phyloP scores from a whole-genome alignment of 2,888 invertebrate species.

The Penaeus monodon region DNA sequence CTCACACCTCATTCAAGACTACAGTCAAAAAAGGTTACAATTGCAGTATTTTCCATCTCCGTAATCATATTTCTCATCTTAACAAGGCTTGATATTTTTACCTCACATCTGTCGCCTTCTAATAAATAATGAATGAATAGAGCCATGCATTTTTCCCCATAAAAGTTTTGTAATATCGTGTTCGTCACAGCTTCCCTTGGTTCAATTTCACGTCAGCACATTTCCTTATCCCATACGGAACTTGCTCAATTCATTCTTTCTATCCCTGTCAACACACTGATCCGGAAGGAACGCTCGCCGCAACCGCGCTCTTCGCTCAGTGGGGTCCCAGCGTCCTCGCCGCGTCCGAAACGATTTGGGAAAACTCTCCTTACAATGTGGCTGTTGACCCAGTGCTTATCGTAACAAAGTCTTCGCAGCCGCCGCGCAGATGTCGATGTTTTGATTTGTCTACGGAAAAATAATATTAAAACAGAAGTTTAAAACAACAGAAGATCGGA shows the following conservation, averaged over 20 bases:
- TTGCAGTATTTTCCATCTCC: too few species aligned
- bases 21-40: too few species aligned
- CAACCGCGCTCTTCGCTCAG: conserved; percentile 13
- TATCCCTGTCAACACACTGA: conserved; percentile 34
- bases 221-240: conserved; percentile 26
- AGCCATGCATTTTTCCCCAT: too few species aligned
- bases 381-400: conserved; percentile 19
- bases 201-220: too few species aligned
- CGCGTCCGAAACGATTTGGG: background rate
- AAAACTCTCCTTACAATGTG: background rate
- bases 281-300: conserved; percentile 22
- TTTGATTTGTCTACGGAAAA: conserved; percentile 26
- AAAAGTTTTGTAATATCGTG: too few species aligned
- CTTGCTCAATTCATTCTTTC: conserved; percentile 39
- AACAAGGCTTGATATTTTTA: too few species aligned
- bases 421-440: conserved; percentile 29
- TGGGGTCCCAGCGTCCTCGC: background rate
- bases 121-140: too few species aligned
- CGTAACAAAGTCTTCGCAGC: conserved; percentile 8
- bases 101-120: too few species aligned
- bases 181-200: too few species aligned
- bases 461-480: conserved; percentile 20
- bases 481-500: background rate
- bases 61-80: too few species aligned
- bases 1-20: too few species aligned